Evolutionary conservation across 2,797 vertebrate species (phyloP).

Genomic region (Menidia menidia): DNA sequence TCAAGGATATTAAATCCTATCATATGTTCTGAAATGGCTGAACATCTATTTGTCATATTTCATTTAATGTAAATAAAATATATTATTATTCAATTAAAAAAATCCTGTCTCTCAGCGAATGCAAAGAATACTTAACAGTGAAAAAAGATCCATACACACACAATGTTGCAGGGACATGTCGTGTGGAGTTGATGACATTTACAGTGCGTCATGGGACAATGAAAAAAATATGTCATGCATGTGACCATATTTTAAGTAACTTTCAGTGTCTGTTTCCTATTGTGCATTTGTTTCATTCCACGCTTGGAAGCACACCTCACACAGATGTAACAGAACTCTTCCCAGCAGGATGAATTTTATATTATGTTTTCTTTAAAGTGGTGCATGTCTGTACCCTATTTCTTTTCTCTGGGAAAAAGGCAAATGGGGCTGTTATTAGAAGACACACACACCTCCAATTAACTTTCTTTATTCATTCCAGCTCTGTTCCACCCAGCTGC

Average conservation of each 20-base stretch:
- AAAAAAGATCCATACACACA: constrained; percentile 18
- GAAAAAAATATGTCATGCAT: constrained; percentile 42
- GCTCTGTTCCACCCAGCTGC: neutral
- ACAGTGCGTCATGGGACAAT: constrained; percentile 42
- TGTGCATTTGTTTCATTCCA: constrained; percentile 29
- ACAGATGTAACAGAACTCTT: constrained; percentile 45
- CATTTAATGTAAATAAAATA: constrained; percentile 2
- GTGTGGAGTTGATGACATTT: constrained; percentile 47
- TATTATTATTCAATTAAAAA: neutral
- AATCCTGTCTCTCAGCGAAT: neutral
- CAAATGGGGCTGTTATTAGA: constrained; percentile 30
- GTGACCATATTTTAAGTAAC: constrained; percentile 21
- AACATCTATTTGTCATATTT: neutral
- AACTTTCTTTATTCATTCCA: constrained; percentile 11
- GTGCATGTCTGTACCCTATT: constrained; percentile 42
- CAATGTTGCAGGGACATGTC: constrained; percentile 20
- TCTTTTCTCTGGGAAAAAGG: constrained; percentile 21
- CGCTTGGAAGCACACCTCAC: constrained; percentile 31
- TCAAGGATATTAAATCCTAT: neutral
- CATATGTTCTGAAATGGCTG: neutral
- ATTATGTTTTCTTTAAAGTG: constrained; percentile 49
- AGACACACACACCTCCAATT: constrained; percentile 22
- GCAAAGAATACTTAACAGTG: constrained; percentile 1
- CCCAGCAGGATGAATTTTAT: constrained; percentile 48
- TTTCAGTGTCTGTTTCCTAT: constrained; percentile 23